Evolutionary conservation across 1,140 invertebrate species (phyloP).

Genomic region (Cherax destructor): DNA sequence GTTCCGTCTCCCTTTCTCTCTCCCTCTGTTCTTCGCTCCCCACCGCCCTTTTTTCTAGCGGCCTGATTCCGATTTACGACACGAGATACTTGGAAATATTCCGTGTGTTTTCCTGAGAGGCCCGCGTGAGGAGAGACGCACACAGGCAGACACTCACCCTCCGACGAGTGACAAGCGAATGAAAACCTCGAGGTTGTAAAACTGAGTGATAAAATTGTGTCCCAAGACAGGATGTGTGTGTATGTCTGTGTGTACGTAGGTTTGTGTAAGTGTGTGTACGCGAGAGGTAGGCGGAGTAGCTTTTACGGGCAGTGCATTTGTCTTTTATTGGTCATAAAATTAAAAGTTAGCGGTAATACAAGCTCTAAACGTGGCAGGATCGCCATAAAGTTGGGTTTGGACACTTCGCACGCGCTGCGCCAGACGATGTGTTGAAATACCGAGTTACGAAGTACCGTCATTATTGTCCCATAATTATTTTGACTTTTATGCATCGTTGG

Average conservation of each 20-base stretch:
- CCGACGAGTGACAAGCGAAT: constrained; percentile 51
- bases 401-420: constrained; percentile 50
- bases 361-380: constrained; percentile 65
- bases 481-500: constrained; percentile 47
- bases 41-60: not conserved
- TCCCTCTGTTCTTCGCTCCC: not conserved
- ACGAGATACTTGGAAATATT: constrained; percentile 31
- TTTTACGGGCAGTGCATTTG: constrained; percentile 69
- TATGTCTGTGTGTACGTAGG: constrained; percentile 48
- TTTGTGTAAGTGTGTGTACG: constrained; percentile 21
- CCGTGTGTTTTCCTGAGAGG: not conserved
- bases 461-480: constrained; percentile 64
- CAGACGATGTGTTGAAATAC: constrained; percentile 62
- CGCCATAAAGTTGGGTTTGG: constrained; percentile 57
- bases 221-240: constrained; percentile 24
- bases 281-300: constrained; percentile 29
- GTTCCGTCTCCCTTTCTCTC: not conserved
- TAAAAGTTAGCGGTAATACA: constrained; percentile 70
- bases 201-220: constrained; percentile 66
- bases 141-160: constrained; percentile 24
- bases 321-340: constrained; percentile 70
- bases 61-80: constrained; percentile 33
- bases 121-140: not conserved
- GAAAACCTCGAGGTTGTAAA: constrained; percentile 58
- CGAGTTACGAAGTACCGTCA: constrained; percentile 44